These are phyloP conservation scores for Lochmaea capreae DNA, from an alignment of 2,888 invertebrate species.

Conservation along the genomic window DNA sequence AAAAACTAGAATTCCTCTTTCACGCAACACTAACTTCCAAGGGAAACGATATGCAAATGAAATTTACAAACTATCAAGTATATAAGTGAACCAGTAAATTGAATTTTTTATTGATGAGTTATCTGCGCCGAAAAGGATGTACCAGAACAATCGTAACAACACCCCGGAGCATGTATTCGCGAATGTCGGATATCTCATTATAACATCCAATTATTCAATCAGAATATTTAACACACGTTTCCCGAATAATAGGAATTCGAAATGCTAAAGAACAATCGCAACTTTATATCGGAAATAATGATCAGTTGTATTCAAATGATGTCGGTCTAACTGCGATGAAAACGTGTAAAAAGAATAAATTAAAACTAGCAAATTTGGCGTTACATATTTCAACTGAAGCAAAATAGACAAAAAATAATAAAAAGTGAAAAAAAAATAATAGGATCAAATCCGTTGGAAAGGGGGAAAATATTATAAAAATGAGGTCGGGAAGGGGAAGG, in stretches of 20 bases:
- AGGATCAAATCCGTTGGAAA: too few species aligned
- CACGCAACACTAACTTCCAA: constrained; percentile 27
- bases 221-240: constrained; percentile 28
- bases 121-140: constrained; percentile 39
- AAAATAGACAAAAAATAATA: too few species aligned
- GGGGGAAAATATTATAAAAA: too few species aligned
- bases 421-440: too few species aligned
- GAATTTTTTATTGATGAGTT: constrained; percentile 41
- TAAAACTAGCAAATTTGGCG: not conserved
- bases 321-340: not conserved
- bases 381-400: too few species aligned
- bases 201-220: constrained; percentile 33
- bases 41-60: constrained; percentile 25
- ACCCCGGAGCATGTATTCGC: constrained; percentile 25
- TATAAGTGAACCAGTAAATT: constrained; percentile 40
- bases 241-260: constrained; percentile 20
- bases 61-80: constrained; percentile 31
- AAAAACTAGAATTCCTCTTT: not conserved
- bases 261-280: constrained; percentile 23
- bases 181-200: constrained; percentile 24
- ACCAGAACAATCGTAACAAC: constrained; percentile 32
- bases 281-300: constrained; percentile 5
- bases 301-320: constrained; percentile 19
- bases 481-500: too few species aligned
- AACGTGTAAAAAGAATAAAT: not conserved